These are phyloP conservation scores for Staurois parvus DNA, from an alignment of 2,797 vertebrate genomes.

Conservation along the genomic window DNA sequence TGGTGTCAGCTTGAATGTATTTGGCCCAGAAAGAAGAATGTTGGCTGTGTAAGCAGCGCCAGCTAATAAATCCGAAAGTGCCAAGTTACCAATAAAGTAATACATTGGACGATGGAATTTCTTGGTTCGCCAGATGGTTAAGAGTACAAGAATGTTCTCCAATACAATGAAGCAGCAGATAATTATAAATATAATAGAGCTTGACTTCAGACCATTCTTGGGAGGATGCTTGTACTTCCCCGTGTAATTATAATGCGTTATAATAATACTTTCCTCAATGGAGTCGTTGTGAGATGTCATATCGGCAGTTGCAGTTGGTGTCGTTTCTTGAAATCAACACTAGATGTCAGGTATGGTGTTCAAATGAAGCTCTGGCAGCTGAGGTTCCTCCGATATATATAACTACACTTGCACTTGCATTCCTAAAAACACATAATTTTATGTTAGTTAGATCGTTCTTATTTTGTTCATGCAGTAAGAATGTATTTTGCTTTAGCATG, in stretches of 20 bases:
- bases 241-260: constrained; percentile 92
- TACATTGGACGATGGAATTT: constrained; percentile 99
- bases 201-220: constrained; percentile 83
- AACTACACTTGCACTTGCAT: neutral
- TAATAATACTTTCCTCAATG: constrained; percentile 55
- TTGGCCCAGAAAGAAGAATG: constrained; percentile 91
- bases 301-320: constrained; percentile 57
- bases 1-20: constrained; percentile 90
- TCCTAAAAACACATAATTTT: constrained; percentile 38
- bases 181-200: constrained; percentile 93
- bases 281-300: constrained; percentile 64
- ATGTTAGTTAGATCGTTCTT: constrained; percentile 3
- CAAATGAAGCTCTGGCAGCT: neutral
- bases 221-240: constrained; percentile 85
- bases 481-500: neutral
- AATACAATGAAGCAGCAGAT: constrained; percentile 97
- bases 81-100: constrained; percentile 98
- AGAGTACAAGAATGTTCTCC: constrained; percentile 93
- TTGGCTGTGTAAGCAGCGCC: constrained; percentile 93
- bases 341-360: constrained; percentile 34
- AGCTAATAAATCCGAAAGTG: constrained; percentile 95
- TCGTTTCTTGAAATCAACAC: constrained; percentile 66
- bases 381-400: neutral
- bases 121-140: constrained; percentile 98
- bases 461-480: neutral